phyloP scores from a whole-genome alignment of 2,113 vertebrate species.

The Brachypodius melanocephalos region DNA sequence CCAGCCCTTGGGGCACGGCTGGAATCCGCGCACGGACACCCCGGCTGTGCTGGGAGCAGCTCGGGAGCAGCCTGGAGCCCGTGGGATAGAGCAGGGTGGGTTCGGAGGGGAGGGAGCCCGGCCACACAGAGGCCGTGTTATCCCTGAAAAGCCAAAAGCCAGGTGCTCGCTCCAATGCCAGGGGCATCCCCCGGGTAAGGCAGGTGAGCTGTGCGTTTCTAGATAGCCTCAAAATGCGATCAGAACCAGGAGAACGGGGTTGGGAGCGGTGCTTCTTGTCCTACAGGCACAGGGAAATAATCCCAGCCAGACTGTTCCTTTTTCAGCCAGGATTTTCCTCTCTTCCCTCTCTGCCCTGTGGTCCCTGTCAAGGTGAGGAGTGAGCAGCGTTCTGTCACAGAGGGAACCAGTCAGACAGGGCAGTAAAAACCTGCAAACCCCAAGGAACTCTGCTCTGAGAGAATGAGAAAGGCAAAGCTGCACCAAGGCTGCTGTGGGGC shows the following conservation, averaged over 20 bases:
- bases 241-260: rapidly evolving
- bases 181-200: not conserved
- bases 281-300: rapidly evolving
- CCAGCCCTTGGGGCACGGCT: rapidly evolving
- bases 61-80: rapidly evolving
- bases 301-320: rapidly evolving
- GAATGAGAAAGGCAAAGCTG: not conserved
- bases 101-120: not conserved
- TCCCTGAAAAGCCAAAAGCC: not conserved
- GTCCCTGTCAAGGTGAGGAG: not conserved
- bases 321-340: rapidly evolving
- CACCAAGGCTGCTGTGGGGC: rapidly evolving
- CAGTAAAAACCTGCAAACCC: rapidly evolving
- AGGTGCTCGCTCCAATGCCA: not conserved
- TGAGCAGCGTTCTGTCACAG: rapidly evolving
- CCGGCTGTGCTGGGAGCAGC: rapidly evolving
- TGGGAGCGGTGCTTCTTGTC: not conserved
- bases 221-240: rapidly evolving
- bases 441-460: not conserved
- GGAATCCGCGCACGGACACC: rapidly evolving
- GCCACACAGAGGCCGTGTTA: rapidly evolving
- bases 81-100: not conserved
- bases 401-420: not conserved
- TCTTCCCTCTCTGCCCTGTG: not conserved
- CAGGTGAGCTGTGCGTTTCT: rapidly evolving